Evolutionary conservation across 2,797 vertebrate species (phyloP), one percentile per base, ranked within the genome.

Genomic region (Sebastes flavidus): DNA sequence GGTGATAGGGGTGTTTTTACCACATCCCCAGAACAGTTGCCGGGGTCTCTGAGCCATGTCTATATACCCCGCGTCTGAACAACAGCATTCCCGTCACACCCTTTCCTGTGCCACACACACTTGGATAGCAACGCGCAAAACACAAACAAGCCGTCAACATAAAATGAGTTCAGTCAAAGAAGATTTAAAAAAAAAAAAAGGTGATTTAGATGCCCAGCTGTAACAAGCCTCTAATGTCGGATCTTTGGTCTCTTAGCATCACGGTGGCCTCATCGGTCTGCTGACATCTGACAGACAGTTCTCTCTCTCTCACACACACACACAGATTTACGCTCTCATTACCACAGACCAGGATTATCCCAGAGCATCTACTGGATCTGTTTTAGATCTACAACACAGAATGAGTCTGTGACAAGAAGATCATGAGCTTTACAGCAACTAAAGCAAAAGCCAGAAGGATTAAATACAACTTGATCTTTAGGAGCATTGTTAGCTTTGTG

Each of bases 21-120:
- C 89, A 90, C 92, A 92, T 92, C 92, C 88, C 42, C 87, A 90
- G 78, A 89, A 78, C 83, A 84, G 86, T 84, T 78, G 77, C 59
- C 27, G 20, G 86, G 84, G 84, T 89, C 87, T 89, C 77, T 75
- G 83, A 90, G 79, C 87, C 74, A 78, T 80, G 84, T 88, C 88
- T 91, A 20, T 81, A 65, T 46, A 46, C 16, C 80, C 75, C 81
- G 70, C 54, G 84, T 90, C 75, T 91, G 91, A 89, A 86, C 75
- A 82, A 88, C 72, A 82, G 69, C 62, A 25, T 87, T 91, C 90
- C 84, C 68, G 72, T 88, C 88, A 89, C 92, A 75, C 92, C 90
- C 91, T 88, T 83, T 87, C 74, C 87, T 75, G 66, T 85, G 83
- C 86, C 87, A 89, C 88, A 91, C 88, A 76, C 83, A 75, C 88